Evolutionary conservation across 2,888 invertebrate genomes (phyloP), one percentile per base, ranked within the genome.

Genomic region (Liopterus haemorrhoidalis): DNA sequence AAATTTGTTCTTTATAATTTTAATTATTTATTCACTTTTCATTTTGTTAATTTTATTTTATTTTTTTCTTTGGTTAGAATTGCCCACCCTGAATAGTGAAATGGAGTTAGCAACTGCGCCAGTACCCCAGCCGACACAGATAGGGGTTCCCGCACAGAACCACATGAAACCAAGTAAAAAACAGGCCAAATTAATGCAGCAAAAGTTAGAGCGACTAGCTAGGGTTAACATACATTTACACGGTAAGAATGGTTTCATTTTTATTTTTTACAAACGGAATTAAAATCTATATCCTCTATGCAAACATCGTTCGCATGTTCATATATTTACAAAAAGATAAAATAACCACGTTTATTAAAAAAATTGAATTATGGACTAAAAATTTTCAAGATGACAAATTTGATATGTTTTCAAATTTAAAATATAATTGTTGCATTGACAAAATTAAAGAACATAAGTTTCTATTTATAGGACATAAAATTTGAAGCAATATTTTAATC

Each of bases 201-300:
- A 83, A 63, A 79, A 81, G 56, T 71, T 83, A 64, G 85, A 86
- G 65, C 82, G 81, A 71, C 69, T 84, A 59, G 79, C 81, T 59
- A 81, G 82, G 73, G 79, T 84, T 72, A 85, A 85, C 75, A 83
- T 85, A 61, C 87, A 88, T 70, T 75, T 84, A 60, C 84, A 85
- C 70, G 87, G 89, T 89, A 81, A 75, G 80, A 57, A 46, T 39
- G 22, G n/a, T n/a, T n/a, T n/a, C n/a, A n/a, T n/a, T 40, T 18
- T 40, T 40, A 21, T 39, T 19, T 27, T 12, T 36, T 25, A 20
- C 27, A 35, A 31, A 41, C n/a, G 28, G 25, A 36, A 25, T 25
- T 41, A 39, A 21, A 8, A 22, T 18, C 14, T 19, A 28, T 32
- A 22, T 41, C 36, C 30, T 14, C 16, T 20, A 31, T 22, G 12